Evolutionary conservation across 2,113 vertebrate genomes (phyloP), one percentile per base, ranked within the genome.

Genomic region (Oophaga pumilio): DNA sequence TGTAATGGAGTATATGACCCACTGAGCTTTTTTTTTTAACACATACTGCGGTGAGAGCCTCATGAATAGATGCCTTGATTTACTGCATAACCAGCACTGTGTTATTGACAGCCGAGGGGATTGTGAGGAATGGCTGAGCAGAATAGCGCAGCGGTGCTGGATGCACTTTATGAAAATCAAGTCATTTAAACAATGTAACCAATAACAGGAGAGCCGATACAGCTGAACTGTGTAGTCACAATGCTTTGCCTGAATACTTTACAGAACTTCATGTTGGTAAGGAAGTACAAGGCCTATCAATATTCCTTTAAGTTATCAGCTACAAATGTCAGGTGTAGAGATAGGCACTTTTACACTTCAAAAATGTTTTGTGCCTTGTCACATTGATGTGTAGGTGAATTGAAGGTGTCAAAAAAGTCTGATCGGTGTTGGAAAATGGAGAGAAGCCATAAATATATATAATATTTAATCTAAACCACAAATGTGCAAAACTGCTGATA

Each of bases 1-100:
- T 78, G 73, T 53, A 86, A 77, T 77, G 84, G 60, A 78, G 78
- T 86, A 52, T n/a, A 64, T 86, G 73, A 77, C 74, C 78, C 68
- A 87, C 68, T 87, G 68, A 87, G 86, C 62, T 87, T 53, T 52
- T 82, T 87, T 81, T 83, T 85, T 56, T 52, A 71, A 59, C 22
- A 84, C 82, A 49, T 76, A 53, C 71, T 56, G 56, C 71, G 62
- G 26, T 3, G 52, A 60, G 52, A 24, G 28, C 53, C 53, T 85
- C 28, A 49, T 85, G 84, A 85, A 85, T 60, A 85, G 69, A 24
- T 62, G 28, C 71, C 69, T 85, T 62, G 57, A 76, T 60, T 85
- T 49, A 85, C 56, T 76, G 57, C 9, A 76, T 76, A 60, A 50
- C 69, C 56, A 60, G 69, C 53, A 50, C 28, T 52, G 84, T 62